phyloP scores from a whole-genome alignment of 2,113 vertebrate genomes.

The Oriolus oriolus region DNA sequence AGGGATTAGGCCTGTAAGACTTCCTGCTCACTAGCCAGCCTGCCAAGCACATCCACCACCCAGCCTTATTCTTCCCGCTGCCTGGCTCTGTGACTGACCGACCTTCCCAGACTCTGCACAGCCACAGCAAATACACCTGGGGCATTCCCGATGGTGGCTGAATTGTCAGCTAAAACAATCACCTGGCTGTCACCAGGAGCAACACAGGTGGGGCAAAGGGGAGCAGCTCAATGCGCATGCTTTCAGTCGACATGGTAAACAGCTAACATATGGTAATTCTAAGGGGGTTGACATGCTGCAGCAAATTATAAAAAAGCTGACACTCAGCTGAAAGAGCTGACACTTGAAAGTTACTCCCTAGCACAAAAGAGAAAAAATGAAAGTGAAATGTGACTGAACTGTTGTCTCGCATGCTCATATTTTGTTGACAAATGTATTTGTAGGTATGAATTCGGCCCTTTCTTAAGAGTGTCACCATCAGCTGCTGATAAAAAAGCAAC shows the following conservation, averaged over 20 bases:
- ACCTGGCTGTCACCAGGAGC: neutral
- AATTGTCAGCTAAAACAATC: neutral
- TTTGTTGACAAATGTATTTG: conserved; percentile 38
- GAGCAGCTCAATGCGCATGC: neutral
- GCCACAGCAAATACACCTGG: neutral
- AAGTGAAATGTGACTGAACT: neutral
- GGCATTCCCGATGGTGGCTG: neutral
- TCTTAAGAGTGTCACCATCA: neutral
- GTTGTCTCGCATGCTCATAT: neutral
- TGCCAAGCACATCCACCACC: neutral
- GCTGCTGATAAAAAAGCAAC: neutral
- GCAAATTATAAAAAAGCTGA: conserved; percentile 26
- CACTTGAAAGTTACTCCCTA: conserved; percentile 3
- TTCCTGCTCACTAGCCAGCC: neutral
- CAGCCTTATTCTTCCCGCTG: neutral
- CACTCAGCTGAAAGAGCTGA: conserved; percentile 15
- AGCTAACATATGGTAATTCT: conserved; percentile 2
- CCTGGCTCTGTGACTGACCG: neutral
- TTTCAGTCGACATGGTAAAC: neutral
- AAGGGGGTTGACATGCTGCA: neutral
- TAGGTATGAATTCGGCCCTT: neutral
- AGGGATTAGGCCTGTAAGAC: neutral
- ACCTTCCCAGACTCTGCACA: neutral
- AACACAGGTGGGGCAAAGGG: neutral
- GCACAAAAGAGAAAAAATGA: conserved; percentile 18